Conservation (phyloP, 1,140 invertebrate genomes). For the Diorhabda elongata region DNA sequence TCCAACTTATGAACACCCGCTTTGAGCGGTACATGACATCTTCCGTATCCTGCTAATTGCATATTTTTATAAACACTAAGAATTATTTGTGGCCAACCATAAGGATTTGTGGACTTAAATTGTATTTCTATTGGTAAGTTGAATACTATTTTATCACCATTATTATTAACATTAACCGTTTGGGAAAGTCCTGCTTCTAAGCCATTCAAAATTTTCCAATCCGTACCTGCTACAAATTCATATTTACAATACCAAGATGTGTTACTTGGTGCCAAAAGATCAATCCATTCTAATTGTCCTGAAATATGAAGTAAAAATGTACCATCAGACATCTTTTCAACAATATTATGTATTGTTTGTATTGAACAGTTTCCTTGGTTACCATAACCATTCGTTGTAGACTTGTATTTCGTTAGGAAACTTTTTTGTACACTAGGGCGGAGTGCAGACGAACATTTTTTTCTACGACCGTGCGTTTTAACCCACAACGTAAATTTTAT, state of each 20-base stretch:
- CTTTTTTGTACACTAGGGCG: too few relatives aligned
- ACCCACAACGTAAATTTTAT: too few relatives aligned
- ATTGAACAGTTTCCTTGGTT: too few relatives aligned
- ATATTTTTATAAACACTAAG: conserved; percentile 41
- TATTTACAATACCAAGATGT: conserved; percentile 44
- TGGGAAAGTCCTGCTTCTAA: conserved; percentile 42
- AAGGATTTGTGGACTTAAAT: conserved; percentile 43
- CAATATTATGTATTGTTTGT: too few relatives aligned
- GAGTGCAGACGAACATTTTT: too few relatives aligned
- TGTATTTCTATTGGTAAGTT: conserved; percentile 44
- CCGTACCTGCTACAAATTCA: conserved; percentile 41
- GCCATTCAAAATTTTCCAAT: conserved; percentile 44
- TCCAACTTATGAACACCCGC: conserved; percentile 38
- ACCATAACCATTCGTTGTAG: too few relatives aligned
- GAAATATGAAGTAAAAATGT: conserved; percentile 41
- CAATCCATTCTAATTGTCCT: conserved; percentile 43
- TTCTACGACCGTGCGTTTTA: too few relatives aligned
- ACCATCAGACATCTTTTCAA: conserved; percentile 36
- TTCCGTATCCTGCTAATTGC: conserved; percentile 42
- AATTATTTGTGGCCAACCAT: conserved; percentile 46
- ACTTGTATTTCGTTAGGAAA: too few relatives aligned
- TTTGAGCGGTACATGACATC: conserved; percentile 39
- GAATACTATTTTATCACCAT: conserved; percentile 41
- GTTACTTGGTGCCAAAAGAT: conserved; percentile 36
- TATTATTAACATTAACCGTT: conserved; percentile 38